phyloP scores from a whole-genome alignment of 2,113 vertebrate species.

The Halichoerus grypus region DNA sequence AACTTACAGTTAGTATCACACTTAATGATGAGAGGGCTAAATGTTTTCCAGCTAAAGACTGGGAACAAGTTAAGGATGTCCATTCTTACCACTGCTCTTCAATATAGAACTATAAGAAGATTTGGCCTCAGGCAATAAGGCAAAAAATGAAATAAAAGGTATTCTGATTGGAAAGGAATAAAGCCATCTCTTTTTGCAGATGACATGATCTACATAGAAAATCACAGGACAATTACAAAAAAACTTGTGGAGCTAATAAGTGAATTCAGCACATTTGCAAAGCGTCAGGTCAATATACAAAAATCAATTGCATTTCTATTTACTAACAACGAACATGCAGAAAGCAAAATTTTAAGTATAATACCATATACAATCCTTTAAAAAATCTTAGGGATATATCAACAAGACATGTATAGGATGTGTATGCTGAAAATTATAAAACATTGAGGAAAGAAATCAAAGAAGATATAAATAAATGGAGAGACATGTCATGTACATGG shows the following conservation, averaged over 20 bases:
- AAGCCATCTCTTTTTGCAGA: neutral
- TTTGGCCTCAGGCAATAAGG: neutral
- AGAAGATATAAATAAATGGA: neutral
- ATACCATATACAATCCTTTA: neutral
- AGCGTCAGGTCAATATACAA: neutral
- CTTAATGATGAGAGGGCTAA: constrained; percentile 8
- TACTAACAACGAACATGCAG: neutral
- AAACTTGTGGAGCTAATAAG: neutral
- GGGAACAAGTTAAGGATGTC: neutral
- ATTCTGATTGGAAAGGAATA: neutral
- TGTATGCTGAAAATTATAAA: neutral
- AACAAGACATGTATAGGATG: neutral
- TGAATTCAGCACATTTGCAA: neutral
- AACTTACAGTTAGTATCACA: neutral
- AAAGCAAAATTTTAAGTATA: neutral
- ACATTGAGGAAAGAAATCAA: neutral
- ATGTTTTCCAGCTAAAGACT: constrained; percentile 19
- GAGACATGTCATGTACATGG: neutral
- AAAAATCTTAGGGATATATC: neutral
- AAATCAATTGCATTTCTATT: neutral
- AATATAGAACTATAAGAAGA: neutral
- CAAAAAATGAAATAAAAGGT: neutral
- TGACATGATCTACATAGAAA: neutral
- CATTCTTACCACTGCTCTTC: neutral
- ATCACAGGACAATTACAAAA: constrained; percentile 16